A percentile compares a stretch with the other conserved stretches of the same genome.
Conservation (phyloP, 2,888 invertebrate species). For the Phrixothrix hirtus region DNA sequence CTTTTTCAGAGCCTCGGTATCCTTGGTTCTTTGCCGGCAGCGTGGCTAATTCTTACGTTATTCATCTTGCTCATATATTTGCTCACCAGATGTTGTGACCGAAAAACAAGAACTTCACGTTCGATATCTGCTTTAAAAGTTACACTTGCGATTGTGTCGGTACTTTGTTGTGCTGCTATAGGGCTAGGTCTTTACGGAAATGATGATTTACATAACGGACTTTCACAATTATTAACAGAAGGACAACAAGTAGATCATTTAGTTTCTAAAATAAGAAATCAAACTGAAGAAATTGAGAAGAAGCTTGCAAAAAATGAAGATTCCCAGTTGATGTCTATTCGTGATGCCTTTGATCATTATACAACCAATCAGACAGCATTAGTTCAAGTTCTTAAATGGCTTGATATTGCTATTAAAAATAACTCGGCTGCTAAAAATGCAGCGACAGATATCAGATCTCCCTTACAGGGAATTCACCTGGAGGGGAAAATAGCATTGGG, state of each 20-base stretch:
- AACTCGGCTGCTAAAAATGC: constrained; percentile 75
- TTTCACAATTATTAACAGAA: constrained; percentile 78
- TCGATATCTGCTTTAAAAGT: constrained; percentile 87
- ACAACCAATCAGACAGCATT: constrained; percentile 78
- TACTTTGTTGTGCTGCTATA: constrained; percentile 87
- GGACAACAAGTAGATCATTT: constrained; percentile 80
- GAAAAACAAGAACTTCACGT: constrained; percentile 85
- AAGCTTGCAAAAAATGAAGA: constrained; percentile 65
- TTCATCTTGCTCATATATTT: constrained; percentile 88
- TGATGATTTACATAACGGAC: constrained; percentile 90
- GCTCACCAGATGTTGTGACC: constrained; percentile 93
- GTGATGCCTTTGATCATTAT: constrained; percentile 77
- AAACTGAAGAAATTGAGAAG: constrained; percentile 76
- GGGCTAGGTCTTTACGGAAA: constrained; percentile 92
- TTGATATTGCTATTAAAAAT: constrained; percentile 73
- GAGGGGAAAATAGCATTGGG: constrained; percentile 63
- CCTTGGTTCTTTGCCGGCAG: constrained; percentile 90
- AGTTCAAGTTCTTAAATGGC: constrained; percentile 69
- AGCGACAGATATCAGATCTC: constrained; percentile 67
- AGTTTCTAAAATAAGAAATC: constrained; percentile 78
- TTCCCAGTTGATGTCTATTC: constrained; percentile 69
- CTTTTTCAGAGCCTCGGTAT: constrained; percentile 84
- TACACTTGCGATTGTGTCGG: constrained; percentile 77
- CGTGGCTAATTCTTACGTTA: constrained; percentile 88
- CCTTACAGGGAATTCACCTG: constrained; percentile 71